Base-by-base conservation (phyloP, 2,113 vertebrate genomes). In the Heterocephalus glaber region DNA sequence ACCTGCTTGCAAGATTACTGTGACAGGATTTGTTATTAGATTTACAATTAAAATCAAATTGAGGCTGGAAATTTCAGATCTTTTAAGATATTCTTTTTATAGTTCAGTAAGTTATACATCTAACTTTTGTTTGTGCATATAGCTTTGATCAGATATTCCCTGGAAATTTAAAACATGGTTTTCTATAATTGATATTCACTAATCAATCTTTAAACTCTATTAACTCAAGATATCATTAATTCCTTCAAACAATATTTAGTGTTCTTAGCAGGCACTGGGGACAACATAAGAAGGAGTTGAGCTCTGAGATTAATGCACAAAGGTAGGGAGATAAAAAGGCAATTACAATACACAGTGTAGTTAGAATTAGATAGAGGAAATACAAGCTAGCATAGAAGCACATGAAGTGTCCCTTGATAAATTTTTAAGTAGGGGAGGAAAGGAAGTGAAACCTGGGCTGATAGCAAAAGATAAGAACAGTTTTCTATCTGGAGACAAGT, bases 31-130 rank as follows among this genome's bases (percentile, higher is more conserved):
- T 13, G 12, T 11, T 38, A 54, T 61, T 65, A 68, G 72, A 35
- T 56, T 82, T n/a, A 77, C 7, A 70, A 85, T 19, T 63, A 54
- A 85, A 80, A 81, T 44, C 8, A 86, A 82, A 68, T 9, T n/a
- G 56, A 95, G 28, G 1, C 84, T 74, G 38, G 56, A 41, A 89
- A 81, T 68, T 74, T 16, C 22, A 81, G 17, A 92, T 80, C 35
- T 92, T 79, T 96, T 91, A 88, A 81, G 60, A 82, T 3, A 56
- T 5, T 20, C 12, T 89, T 90, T 92, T 95, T 92, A 24, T 65
- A 60, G 47, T 79, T 79, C 22, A 60, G 10, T 72, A 41, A 8
- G 1, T 86, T 41, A 89, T 83, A 38, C 41, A 83, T 74, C 22
- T 85, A 11, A 49, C 16, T 44, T 11, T 84, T 74, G 79, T 60